Evolutionary conservation across 2,888 invertebrate genomes (phyloP), one percentile per base, ranked within the genome.

Genomic region (Agapostemon virescens): DNA sequence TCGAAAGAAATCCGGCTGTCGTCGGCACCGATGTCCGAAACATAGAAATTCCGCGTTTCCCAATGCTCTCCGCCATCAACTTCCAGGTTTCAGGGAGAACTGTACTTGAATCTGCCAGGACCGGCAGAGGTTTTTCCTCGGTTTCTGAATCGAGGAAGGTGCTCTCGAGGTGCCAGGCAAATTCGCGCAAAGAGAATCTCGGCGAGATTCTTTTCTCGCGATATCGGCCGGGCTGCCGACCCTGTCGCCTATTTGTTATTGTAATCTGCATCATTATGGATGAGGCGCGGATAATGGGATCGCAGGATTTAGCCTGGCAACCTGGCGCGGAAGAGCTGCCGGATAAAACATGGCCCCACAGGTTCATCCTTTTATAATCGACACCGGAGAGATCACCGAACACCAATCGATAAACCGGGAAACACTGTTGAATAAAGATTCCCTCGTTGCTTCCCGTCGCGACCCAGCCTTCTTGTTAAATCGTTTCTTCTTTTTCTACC

Each of bases 261-360:
- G 90, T 90, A 89, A 91, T 90, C 88, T 85, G 82, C 89, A 90
- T 91, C 87, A 90, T 89, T 89, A 90, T 90, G 90, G 89, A 91
- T 90, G 89, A 91, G 89, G 87, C 86, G 81, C 85, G 86, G 85
- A 87, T 90, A 89, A 90, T 90, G 88, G 88, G 86, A 86, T 88
- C 88, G 82, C 81, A 79, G 87, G 87, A 89, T 89, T 89, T 86
- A 83, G 49, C n/a, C 86, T 85, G 80, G 84, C 83, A 81, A 81
- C 81, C 86, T 72, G 84, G 82, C 20, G 26, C 70, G 71, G 55
- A 68, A 63, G 77, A 40, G 49, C 20, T 3, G 63, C 11, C 20
- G 52, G 52, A 79, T 82, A 85, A 85, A 85, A 82, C 85, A 73
- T 17, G 33, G 38, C 49, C 77, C 77, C 73, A 20, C 49, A 20